Percentiles rank a stretch among this genome's conserved stretches.
Evolutionary conservation across 2,797 vertebrate genomes (phyloP).

Genomic region (Pyrocephalus nanus): DNA sequence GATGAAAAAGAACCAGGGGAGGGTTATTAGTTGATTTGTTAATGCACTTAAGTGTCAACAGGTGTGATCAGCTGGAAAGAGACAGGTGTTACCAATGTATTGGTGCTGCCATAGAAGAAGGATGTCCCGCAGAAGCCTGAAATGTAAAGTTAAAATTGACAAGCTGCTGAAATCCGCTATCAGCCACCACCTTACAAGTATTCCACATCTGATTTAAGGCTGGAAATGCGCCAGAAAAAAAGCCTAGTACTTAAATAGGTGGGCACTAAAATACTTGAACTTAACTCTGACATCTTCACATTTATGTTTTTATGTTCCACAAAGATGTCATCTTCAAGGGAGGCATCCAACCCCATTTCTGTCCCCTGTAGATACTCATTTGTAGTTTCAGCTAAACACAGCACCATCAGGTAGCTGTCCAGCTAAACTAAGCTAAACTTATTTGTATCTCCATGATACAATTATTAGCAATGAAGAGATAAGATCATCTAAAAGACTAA

Average conservation of each 20-base stretch:
- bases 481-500: not conserved
- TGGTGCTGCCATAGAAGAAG: slow-evolving; percentile 20
- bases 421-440: not conserved
- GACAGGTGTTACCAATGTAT: slow-evolving; percentile 11
- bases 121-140: slow-evolving; percentile 9
- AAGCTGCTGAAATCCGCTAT: slow-evolving; percentile 53
- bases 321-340: slow-evolving; percentile 4
- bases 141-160: slow-evolving; percentile 38
- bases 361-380: not conserved
- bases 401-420: not conserved
- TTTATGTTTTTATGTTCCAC: not conserved
- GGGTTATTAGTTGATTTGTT: slow-evolving; percentile 29
- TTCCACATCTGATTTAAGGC: slow-evolving; percentile 22
- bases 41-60: slow-evolving; percentile 14
- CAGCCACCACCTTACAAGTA: slow-evolving; percentile 21
- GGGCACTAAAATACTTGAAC: slow-evolving; percentile 46
- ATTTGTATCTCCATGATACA: not conserved
- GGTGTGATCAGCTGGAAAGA: slow-evolving; percentile 38
- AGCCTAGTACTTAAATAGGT: not conserved
- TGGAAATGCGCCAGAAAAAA: slow-evolving; percentile 27
- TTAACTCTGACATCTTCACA: slow-evolving; percentile 29
- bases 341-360: not conserved
- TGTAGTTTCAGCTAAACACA: not conserved
- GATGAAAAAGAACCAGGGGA: slow-evolving; percentile 12
- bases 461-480: not conserved